Conservation (phyloP, 1,140 invertebrate genomes). For the Oncopodura yosiiana region DNA sequence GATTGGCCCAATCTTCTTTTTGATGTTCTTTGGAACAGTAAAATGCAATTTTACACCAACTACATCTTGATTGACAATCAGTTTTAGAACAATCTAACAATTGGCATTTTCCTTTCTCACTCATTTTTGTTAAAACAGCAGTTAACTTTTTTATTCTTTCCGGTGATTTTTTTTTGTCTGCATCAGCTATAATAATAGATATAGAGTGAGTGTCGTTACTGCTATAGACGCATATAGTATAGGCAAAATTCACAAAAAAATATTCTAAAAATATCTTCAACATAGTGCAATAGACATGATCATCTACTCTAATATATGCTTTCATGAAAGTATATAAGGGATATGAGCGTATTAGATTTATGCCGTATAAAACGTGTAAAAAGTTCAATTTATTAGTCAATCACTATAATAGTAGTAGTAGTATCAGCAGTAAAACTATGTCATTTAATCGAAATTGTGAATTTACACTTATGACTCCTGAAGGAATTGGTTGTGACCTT, state of each 20-base stretch:
- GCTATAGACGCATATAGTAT: not conserved
- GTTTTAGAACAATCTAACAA: slow-evolving; percentile 22
- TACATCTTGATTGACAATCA: slow-evolving; percentile 47
- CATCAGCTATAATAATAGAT: not conserved
- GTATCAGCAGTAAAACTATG: not conserved
- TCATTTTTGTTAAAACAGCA: too few species aligned
- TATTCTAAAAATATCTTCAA: not conserved
- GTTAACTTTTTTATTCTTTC: too few species aligned
- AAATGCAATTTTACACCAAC: slow-evolving; percentile 56
- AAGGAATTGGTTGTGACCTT: not conserved
- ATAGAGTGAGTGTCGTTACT: not conserved
- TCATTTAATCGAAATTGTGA: not conserved
- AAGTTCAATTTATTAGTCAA: too few species aligned
- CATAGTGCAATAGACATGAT: too few species aligned
- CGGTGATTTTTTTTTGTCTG: too few species aligned
- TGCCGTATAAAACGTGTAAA: too few species aligned
- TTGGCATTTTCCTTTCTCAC: slow-evolving; percentile 30
- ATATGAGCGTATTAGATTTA: too few species aligned
- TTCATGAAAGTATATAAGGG: too few species aligned
- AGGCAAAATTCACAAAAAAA: not conserved
- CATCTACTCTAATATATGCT: too few species aligned
- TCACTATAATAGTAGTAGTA: too few species aligned
- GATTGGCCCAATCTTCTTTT: slow-evolving; percentile 60
- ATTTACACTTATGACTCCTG: slow-evolving; percentile 5
- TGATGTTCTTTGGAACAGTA: slow-evolving; percentile 73